A percentile compares a stretch with the other conserved stretches of the same genome.
phyloP scores from a whole-genome alignment of 2,797 vertebrate species.

The Threskiornis aethiopicus region DNA sequence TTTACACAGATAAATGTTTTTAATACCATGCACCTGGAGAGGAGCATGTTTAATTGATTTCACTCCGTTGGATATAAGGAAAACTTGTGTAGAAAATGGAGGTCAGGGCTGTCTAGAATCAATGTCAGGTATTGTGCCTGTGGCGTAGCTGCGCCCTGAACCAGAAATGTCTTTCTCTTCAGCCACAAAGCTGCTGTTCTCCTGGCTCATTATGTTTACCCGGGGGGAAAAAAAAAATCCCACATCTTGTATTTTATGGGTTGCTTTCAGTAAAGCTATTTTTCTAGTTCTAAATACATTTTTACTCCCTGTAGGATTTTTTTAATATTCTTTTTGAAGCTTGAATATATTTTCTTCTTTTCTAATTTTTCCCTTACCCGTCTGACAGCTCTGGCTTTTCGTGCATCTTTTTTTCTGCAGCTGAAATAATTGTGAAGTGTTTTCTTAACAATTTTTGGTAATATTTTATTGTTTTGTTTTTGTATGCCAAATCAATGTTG shows the following conservation, averaged over 20 bases:
- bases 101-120: background rate
- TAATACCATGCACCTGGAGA: background rate
- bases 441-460: background rate
- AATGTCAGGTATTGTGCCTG: background rate
- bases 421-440: background rate
- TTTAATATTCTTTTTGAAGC: slow-evolving; percentile 15
- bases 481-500: background rate
- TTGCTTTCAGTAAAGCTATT: background rate
- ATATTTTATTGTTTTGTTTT: background rate
- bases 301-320: background rate
- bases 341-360: background rate
- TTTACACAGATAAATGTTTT: background rate
- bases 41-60: background rate
- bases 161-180: background rate
- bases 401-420: background rate
- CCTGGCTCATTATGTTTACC: background rate
- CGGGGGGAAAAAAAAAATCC: background rate
- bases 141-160: background rate
- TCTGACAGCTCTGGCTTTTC: background rate
- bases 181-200: background rate
- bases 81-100: background rate
- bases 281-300: background rate
- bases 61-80: background rate
- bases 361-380: background rate
- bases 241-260: background rate